A percentile compares a stretch with the other conserved stretches of the same genome.
Conservation (phyloP, 2,797 vertebrate species). For the Rhabdophis nuchalis region DNA sequence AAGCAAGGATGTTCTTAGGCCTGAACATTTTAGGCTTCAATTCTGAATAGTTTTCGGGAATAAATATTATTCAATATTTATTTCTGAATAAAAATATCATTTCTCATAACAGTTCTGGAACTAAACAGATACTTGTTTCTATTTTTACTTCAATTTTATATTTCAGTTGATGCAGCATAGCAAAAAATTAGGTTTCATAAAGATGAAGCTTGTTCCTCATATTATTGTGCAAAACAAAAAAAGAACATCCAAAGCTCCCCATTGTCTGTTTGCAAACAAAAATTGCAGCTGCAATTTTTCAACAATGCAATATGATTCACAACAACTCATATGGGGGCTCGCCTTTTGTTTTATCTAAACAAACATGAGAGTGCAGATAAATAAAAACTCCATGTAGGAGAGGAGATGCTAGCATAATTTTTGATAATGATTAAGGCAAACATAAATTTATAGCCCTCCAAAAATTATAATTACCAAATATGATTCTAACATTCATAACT, state of each 20-base stretch:
- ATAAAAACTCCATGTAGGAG: neutral
- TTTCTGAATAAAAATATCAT: neutral
- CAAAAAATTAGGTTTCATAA: neutral
- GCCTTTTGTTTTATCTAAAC: neutral
- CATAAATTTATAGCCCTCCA: neutral
- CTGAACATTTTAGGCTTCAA: neutral
- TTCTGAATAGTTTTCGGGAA: neutral
- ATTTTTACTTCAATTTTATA: neutral
- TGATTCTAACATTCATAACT: neutral
- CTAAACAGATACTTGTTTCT: neutral
- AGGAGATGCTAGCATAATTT: neutral
- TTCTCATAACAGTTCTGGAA: neutral
- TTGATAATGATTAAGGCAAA: neutral
- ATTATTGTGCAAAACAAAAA: neutral
- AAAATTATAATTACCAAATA: neutral
- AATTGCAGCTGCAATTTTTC: neutral
- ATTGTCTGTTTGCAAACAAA: neutral
- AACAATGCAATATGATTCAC: neutral
- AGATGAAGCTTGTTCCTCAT: neutral
- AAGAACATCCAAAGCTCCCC: neutral
- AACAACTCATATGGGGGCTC: neutral
- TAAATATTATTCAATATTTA: neutral
- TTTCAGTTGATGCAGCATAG: neutral
- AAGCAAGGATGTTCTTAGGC: neutral
- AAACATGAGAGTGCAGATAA: neutral